Evolutionary conservation across 1,140 invertebrate species (phyloP), one percentile per base, ranked within the genome.

Genomic region (Luehdorfia chinensis): DNA sequence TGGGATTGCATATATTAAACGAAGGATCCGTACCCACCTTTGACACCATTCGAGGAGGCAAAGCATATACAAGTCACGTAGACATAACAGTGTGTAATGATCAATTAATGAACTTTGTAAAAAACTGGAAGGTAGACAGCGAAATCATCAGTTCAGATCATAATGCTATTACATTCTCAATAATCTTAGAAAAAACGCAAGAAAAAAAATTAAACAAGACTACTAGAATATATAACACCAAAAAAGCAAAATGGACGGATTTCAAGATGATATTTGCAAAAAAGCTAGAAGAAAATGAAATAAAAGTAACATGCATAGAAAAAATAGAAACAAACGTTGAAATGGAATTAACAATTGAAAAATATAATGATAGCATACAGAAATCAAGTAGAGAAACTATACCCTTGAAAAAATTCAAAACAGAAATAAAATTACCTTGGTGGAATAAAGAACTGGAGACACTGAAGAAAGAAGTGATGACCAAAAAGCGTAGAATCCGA

Each of bases 191-290:
- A 2, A 3, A 5, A 12, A 7, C 6, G 1, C 28, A 21, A 1
- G 11, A 32, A 31, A 1, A 23, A 2, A 2, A 13, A 4, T 0
- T 3, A n/a, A 1, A 13, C 1, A 8, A 0, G 4, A 51, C 61
- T 4, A 57, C 54, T 19, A 25, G 61, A 4, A 48, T 4, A 8
- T 60, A 58, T 11, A 66, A 58, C 37, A 58, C 54, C 1, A 65
- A 39, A 34, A 65, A 61, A 14, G 55, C 58, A 8, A 51, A 61
- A 0, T 66, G 62, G 51, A 19, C 39, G 0, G 33, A 51, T 4
- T n/a, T n/a, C n/a, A n/a, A n/a, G n/a, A n/a, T n/a, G n/a, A n/a
- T n/a, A n/a, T n/a, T n/a, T n/a, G n/a, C 45, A 6, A 4, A 2
- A 1, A 3, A 0, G 2, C 13, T 50, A 11, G 11, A 16, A 8